Conservation (phyloP, 92 coral and sea anemone genomes). For the Nematostella vectensis region DNA sequence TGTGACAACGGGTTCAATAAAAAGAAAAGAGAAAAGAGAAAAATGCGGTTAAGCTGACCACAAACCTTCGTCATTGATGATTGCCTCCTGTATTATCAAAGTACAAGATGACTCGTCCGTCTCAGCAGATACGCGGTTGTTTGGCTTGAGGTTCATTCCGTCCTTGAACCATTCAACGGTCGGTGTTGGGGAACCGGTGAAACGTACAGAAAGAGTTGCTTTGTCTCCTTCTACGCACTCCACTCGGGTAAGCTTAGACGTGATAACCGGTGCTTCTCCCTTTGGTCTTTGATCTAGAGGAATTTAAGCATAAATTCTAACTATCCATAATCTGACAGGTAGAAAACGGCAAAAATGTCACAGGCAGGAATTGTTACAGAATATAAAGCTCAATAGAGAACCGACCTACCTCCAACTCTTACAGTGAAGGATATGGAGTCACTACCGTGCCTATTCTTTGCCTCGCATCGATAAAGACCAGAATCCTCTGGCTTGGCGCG, state of each 20-base stretch:
- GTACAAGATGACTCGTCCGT: slow-evolving; percentile 36
- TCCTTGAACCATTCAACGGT: slow-evolving; percentile 73
- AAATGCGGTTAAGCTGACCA: too few species aligned
- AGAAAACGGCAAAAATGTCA: too few species aligned
- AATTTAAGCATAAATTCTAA: too few species aligned
- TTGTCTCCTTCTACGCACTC: slow-evolving; percentile 62
- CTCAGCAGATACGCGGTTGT: slow-evolving; percentile 24
- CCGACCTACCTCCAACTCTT: slow-evolving; percentile 55
- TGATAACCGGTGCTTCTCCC: slow-evolving; percentile 46
- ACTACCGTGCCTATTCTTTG: slow-evolving; percentile 48
- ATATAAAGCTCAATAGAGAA: too few species aligned
- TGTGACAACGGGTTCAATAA: too few species aligned
- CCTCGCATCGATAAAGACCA: slow-evolving; percentile 60
- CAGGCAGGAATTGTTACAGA: too few species aligned
- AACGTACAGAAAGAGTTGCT: slow-evolving; percentile 40
- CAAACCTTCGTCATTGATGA: slow-evolving; percentile 62
- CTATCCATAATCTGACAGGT: too few species aligned
- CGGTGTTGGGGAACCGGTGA: slow-evolving; percentile 67
- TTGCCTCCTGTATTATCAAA: slow-evolving; percentile 33
- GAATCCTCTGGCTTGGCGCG: slow-evolving; percentile 60
- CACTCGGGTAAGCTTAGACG: slow-evolving; percentile 22
- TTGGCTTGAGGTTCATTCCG: slow-evolving; percentile 32
- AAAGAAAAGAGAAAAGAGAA: too few species aligned
- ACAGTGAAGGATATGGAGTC: slow-evolving; percentile 37
- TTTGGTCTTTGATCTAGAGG: slow-evolving; percentile 36